These are phyloP conservation scores for Anabas testudineus DNA, from an alignment of 2,797 vertebrate genomes.

Conservation along the genomic window DNA sequence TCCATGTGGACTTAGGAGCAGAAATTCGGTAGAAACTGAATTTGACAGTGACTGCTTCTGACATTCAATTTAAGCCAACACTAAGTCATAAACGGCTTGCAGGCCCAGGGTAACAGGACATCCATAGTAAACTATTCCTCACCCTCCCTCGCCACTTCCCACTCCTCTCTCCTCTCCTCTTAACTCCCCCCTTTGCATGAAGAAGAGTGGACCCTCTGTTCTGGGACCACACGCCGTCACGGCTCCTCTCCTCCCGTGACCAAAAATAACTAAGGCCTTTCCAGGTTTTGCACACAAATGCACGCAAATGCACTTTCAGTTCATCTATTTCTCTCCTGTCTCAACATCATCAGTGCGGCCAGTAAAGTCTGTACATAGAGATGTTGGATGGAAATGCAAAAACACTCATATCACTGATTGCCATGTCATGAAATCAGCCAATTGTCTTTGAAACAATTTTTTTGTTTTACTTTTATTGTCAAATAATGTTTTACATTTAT, in stretches of 20 bases:
- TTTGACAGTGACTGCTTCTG: slow-evolving; percentile 53
- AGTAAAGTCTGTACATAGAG: slow-evolving; percentile 24
- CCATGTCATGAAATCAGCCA: slow-evolving; percentile 13
- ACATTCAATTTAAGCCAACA: slow-evolving; percentile 60
- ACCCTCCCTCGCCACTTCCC: slow-evolving; percentile 16
- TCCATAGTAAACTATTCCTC: slow-evolving; percentile 68
- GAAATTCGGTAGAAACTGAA: slow-evolving; percentile 33
- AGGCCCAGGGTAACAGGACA: slow-evolving; percentile 66
- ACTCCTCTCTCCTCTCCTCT: slow-evolving; percentile 40
- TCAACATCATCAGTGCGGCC: slow-evolving; percentile 18
- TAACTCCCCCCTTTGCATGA: slow-evolving; percentile 52
- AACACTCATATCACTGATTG: not conserved
- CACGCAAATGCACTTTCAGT: slow-evolving; percentile 30
- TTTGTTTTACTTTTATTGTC: slow-evolving; percentile 35
- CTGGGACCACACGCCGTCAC: slow-evolving; percentile 82
- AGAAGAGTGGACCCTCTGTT: slow-evolving; percentile 82
- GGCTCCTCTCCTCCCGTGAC: slow-evolving; percentile 77
- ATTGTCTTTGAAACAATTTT: slow-evolving; percentile 20
- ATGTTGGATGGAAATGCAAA: slow-evolving; percentile 5
- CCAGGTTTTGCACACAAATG: slow-evolving; percentile 69
- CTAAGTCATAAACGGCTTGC: slow-evolving; percentile 65
- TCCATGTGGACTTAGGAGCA: slow-evolving; percentile 31
- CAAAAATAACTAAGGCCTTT: slow-evolving; percentile 78
- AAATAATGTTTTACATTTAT: slow-evolving; percentile 47
- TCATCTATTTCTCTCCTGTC: slow-evolving; percentile 24